Evolutionary conservation across 2,113 vertebrate species (phyloP).

Genomic region (Stomatorhinus ivindoensis): DNA sequence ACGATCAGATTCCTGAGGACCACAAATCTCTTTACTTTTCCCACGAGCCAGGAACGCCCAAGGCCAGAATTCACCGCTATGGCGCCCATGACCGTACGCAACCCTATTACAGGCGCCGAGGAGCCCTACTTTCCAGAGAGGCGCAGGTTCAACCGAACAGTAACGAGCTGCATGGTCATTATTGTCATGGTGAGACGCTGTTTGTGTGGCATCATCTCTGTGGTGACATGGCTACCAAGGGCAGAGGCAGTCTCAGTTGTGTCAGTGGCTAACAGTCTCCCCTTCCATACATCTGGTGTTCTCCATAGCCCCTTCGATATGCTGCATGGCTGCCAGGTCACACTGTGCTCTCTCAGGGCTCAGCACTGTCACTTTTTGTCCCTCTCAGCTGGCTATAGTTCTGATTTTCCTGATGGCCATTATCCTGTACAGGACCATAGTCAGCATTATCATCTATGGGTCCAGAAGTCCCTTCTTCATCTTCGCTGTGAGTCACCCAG

Average conservation of each 20-base stretch:
- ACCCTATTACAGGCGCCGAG: constrained; percentile 37
- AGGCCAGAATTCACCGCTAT: constrained; percentile 40
- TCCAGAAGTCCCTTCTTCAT: constrained; percentile 39
- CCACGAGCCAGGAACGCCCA: constrained; percentile 40
- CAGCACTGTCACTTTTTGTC: not conserved
- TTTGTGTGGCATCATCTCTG: not conserved
- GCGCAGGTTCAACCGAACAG: not conserved
- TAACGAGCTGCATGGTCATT: constrained; percentile 39
- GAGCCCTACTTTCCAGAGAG: constrained; percentile 44
- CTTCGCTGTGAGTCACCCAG: constrained; percentile 50
- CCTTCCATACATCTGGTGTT: not conserved
- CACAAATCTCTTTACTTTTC: not conserved
- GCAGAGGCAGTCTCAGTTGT: not conserved
- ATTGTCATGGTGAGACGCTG: constrained; percentile 40
- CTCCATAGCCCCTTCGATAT: not conserved
- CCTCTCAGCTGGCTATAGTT: constrained; percentile 38
- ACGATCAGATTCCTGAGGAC: not conserved
- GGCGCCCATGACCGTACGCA: constrained; percentile 40
- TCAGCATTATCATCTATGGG: constrained; percentile 38
- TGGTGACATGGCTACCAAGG: not conserved
- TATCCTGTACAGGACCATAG: constrained; percentile 40
- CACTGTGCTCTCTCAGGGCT: not conserved
- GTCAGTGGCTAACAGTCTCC: not conserved
- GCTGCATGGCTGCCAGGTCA: not conserved
- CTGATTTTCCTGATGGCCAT: constrained; percentile 44